A percentile compares a stretch with the other conserved stretches of the same genome.
Evolutionary conservation across 2,113 vertebrate genomes (phyloP).

Genomic region (Manacus vitellinus): DNA sequence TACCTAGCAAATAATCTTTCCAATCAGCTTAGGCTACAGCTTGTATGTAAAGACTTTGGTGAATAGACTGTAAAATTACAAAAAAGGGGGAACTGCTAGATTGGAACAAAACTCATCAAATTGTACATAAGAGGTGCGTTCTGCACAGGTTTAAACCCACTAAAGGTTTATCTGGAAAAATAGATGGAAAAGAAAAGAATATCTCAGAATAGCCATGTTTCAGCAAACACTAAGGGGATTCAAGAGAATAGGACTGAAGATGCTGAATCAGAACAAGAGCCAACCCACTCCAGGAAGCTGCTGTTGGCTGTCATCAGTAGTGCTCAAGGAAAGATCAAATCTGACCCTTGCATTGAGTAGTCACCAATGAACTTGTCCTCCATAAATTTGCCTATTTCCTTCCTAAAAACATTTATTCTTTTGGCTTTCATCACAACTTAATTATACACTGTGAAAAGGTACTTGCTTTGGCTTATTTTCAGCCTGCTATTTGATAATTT

Average conservation of each 20-base stretch:
- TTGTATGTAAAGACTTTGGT: not conserved
- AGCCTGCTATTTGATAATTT: not conserved
- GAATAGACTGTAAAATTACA: not conserved
- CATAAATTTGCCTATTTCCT: not conserved
- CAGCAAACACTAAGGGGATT: not conserved
- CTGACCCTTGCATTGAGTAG: not conserved
- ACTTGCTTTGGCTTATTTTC: not conserved
- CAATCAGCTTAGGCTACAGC: not conserved
- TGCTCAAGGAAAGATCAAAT: not conserved
- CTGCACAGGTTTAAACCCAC: not conserved
- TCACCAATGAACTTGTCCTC: accelerated
- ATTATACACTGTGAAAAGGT: not conserved
- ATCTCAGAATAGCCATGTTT: not conserved
- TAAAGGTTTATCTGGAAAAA: not conserved
- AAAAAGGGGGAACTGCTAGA: not conserved
- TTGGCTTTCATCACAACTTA: not conserved
- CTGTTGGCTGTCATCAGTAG: not conserved
- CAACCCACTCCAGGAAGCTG: not conserved
- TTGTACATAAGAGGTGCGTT: not conserved
- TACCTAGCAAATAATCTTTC: not conserved
- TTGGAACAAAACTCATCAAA: not conserved
- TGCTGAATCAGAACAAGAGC: not conserved
- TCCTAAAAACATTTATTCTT: not conserved
- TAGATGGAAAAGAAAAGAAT: not conserved
- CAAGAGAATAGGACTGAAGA: not conserved